Conservation (phyloP, 2,113 vertebrate genomes). For the Tychaedon coryphoeus region DNA sequence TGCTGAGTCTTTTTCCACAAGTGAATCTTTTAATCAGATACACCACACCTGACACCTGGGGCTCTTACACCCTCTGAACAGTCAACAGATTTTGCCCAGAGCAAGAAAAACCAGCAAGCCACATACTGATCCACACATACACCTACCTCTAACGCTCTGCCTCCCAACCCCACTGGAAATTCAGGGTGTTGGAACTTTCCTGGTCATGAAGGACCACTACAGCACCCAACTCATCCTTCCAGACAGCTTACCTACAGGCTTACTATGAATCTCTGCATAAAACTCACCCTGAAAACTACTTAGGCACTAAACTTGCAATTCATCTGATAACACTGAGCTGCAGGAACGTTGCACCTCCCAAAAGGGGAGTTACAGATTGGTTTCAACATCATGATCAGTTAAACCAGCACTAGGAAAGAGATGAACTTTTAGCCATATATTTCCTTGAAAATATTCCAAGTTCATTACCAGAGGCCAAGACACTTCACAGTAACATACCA, state of each 20-base stretch:
- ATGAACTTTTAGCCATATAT: not conserved
- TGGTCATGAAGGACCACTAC: not conserved
- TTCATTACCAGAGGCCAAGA: not conserved
- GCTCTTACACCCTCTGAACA: not conserved
- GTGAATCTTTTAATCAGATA: slow-evolving; percentile 43
- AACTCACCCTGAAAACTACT: not conserved
- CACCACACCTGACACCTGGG: slow-evolving; percentile 28
- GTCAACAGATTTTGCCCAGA: not conserved
- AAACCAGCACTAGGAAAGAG: not conserved
- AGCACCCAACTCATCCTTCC: not conserved
- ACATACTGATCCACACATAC: not conserved
- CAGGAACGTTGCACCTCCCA: not conserved
- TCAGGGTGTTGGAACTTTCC: not conserved
- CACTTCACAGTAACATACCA: not conserved
- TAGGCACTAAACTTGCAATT: not conserved
- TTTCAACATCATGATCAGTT: not conserved
- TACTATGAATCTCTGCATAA: not conserved
- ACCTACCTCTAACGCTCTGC: not conserved
- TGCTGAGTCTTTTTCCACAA: not conserved
- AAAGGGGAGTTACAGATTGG: not conserved
- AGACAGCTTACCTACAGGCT: not conserved
- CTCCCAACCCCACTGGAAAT: not conserved
- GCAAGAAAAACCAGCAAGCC: not conserved
- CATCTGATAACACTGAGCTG: not conserved
- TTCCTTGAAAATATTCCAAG: not conserved